These are phyloP conservation scores for Drosophila dives DNA, from an alignment of 2,888 invertebrate genomes.

Conservation along the genomic window DNA sequence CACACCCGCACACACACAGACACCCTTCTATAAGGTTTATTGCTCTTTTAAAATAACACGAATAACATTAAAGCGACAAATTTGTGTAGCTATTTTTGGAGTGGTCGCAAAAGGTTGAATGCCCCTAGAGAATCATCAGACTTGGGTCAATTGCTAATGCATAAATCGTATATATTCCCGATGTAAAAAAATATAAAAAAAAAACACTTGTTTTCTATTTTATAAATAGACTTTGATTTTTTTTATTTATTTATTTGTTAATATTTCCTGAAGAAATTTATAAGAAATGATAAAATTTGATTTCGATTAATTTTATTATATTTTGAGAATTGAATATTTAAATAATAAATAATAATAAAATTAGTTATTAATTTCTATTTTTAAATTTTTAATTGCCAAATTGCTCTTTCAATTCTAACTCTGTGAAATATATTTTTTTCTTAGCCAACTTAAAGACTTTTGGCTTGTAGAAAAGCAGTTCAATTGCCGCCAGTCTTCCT, in stretches of 20 bases:
- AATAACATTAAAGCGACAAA: conserved; percentile 3
- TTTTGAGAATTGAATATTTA: background rate
- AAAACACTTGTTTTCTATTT: background rate
- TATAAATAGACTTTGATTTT: background rate
- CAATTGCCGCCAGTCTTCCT: background rate
- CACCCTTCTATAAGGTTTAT: conserved; percentile 24
- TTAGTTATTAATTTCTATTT: background rate
- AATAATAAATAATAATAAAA: no score
- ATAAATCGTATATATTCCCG: conserved; percentile 1
- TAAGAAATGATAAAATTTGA: background rate
- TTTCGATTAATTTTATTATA: background rate
- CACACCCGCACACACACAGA: conserved; percentile 5
- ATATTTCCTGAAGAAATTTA: background rate
- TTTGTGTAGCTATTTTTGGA: conserved; percentile 22
- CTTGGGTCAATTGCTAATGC: background rate
- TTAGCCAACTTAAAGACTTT: background rate
- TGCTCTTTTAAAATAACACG: conserved; percentile 18
- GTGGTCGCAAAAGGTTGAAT: conserved; percentile 32
- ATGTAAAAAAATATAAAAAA: background rate
- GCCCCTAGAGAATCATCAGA: conserved; percentile 7
- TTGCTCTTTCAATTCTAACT: no score
- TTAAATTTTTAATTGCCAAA: no score
- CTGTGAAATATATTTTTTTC: no score
- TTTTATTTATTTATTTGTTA: no score
- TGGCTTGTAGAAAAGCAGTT: background rate